phyloP scores from a whole-genome alignment of 2,888 invertebrate genomes.

The Cerastis rubricosa region DNA sequence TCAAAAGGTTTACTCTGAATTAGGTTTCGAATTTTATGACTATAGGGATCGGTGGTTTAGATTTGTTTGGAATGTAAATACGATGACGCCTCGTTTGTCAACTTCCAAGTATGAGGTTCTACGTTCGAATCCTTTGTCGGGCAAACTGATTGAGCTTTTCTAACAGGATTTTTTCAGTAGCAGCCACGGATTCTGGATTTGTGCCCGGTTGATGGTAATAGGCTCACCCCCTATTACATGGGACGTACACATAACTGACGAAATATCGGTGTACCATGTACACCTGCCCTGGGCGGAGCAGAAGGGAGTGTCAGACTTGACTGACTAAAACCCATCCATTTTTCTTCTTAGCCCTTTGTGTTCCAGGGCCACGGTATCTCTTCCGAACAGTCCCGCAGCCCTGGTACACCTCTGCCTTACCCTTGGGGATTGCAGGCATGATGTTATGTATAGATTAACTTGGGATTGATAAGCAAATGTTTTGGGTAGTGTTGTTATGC shows the following conservation, averaged over 20 bases:
- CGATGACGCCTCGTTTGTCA: too few species aligned
- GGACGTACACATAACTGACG: too few species aligned
- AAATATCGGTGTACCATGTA: too few species aligned
- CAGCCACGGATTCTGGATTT: neutral
- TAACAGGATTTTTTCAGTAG: neutral
- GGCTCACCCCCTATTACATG: neutral
- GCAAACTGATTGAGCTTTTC: neutral
- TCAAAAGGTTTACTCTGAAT: constrained; percentile 62
- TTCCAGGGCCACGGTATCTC: too few species aligned
- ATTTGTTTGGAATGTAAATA: constrained; percentile 14
- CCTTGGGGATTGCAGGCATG: too few species aligned
- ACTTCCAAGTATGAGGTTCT: too few species aligned
- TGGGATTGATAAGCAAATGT: neutral
- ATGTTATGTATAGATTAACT: too few species aligned
- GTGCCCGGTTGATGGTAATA: neutral
- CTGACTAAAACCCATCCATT: too few species aligned
- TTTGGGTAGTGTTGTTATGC: neutral
- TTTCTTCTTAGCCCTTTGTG: too few species aligned
- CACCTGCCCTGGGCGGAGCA: too few species aligned
- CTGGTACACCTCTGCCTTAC: neutral
- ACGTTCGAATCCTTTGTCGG: neutral
- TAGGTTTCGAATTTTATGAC: constrained; percentile 45
- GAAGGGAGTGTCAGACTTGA: too few species aligned
- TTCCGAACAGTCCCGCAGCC: too few species aligned
- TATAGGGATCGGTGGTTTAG: neutral